Percentiles rank a stretch among this genome's conserved stretches.
Conservation (phyloP, 2,797 vertebrate genomes). For the Chiroxiphia lanceolata region DNA sequence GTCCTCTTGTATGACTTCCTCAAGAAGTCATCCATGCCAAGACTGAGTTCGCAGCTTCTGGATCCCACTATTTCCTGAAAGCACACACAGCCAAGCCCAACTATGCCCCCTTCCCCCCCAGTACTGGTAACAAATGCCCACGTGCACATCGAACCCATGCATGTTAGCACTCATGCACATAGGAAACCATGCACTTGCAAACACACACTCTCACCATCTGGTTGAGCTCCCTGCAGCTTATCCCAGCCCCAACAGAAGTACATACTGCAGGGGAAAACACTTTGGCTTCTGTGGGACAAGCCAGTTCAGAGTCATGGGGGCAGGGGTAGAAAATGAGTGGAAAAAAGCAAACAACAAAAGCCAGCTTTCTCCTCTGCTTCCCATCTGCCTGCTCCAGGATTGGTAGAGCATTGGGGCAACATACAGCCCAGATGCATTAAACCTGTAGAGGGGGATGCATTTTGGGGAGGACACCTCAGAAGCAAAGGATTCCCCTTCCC, state of each 20-base stretch:
- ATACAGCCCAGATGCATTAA: background rate
- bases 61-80: background rate
- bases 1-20: background rate
- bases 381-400: background rate
- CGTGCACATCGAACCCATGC: slow-evolving; percentile 48
- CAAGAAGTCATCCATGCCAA: background rate
- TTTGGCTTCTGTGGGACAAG: background rate
- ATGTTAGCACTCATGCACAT: slow-evolving; percentile 54
- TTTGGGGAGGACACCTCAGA: background rate
- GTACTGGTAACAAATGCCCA: background rate
- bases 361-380: background rate
- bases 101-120: background rate
- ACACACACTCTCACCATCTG: background rate
- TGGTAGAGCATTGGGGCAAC: background rate
- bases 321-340: background rate
- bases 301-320: background rate
- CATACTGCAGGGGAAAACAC: background rate
- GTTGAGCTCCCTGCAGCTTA: background rate
- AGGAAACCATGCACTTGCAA: slow-evolving; percentile 58
- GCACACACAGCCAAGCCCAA: background rate
- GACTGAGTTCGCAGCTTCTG: background rate
- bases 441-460: background rate
- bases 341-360: background rate
- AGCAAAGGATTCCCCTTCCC: background rate
- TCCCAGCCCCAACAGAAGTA: background rate